phyloP scores from a whole-genome alignment of 2,113 vertebrate genomes.

The Misgurnus mizolepis region DNA sequence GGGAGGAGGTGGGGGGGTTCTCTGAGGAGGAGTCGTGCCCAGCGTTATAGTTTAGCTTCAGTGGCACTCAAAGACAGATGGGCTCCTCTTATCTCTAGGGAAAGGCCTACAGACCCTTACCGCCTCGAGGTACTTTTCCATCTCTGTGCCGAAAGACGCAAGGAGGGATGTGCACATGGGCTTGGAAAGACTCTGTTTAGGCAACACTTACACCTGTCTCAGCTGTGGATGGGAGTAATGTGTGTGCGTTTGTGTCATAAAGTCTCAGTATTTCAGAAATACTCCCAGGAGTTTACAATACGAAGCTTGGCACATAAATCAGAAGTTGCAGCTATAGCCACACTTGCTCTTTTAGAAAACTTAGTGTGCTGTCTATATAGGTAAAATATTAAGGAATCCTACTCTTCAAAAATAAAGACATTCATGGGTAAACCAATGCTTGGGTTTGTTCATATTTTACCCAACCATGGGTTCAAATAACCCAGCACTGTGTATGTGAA shows the following conservation, averaged over 20 bases:
- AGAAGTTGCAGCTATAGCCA: background rate
- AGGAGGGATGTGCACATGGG: conserved; percentile 36
- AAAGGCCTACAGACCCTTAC: conserved; percentile 46
- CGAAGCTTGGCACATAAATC: background rate
- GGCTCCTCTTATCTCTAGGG: conserved; percentile 52
- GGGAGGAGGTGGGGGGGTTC: conserved; percentile 19
- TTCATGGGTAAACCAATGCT: too few relatives aligned
- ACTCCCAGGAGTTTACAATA: conserved; percentile 26
- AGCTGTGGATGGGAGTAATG: conserved; percentile 10
- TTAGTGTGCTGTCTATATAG: too few relatives aligned
- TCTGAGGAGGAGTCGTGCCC: conserved; percentile 38
- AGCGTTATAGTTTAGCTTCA: conserved; percentile 54
- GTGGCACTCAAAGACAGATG: conserved; percentile 55
- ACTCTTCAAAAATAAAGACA: too few relatives aligned
- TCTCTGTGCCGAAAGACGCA: conserved; percentile 47
- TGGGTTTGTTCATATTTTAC: too few relatives aligned
- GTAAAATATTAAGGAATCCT: too few relatives aligned
- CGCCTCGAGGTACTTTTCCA: conserved; percentile 49
- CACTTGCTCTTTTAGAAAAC: too few relatives aligned
- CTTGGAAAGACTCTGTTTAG: background rate
- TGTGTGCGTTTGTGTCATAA: conserved; percentile 11
- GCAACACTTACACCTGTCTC: conserved; percentile 9
- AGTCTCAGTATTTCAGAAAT: conserved; percentile 13
- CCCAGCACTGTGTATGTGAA: too few relatives aligned
- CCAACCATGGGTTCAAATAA: too few relatives aligned